These are phyloP conservation scores for Brachionus paranguensis DNA, from an alignment of 1,140 invertebrate species.

Conservation along the genomic window DNA sequence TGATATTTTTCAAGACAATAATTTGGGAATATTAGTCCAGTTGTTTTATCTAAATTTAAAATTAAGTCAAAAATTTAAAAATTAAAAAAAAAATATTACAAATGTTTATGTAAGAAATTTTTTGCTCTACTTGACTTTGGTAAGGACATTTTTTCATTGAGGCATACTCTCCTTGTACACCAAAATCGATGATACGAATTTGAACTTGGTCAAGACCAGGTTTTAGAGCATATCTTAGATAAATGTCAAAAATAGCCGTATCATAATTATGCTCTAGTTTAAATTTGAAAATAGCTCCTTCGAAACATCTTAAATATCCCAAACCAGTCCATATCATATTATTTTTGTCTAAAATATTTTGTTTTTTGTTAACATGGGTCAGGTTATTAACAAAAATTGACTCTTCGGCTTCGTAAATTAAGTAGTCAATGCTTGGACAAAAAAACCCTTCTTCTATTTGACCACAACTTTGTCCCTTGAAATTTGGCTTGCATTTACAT, in stretches of 20 bases:
- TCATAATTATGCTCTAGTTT: slow-evolving; percentile 72
- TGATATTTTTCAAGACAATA: slow-evolving; percentile 20
- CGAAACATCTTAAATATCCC: background rate
- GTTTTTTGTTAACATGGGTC: slow-evolving; percentile 43
- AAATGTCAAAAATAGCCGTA: slow-evolving; percentile 88
- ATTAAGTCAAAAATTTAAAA: no score
- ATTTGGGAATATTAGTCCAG: background rate
- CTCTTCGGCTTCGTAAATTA: slow-evolving; percentile 22
- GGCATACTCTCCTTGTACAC: background rate
- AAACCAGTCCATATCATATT: background rate
- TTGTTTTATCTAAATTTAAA: background rate
- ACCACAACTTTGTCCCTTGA: slow-evolving; percentile 82
- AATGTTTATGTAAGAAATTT: background rate
- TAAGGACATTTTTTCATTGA: background rate
- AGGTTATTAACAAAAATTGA: background rate
- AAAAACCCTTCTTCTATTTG: slow-evolving; percentile 18
- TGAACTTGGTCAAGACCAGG: background rate
- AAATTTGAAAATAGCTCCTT: background rate
- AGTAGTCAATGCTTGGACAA: background rate
- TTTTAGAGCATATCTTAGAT: slow-evolving; percentile 34
- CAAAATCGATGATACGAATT: background rate
- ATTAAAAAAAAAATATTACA: background rate
- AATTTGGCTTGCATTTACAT: slow-evolving; percentile 84
- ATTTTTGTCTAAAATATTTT: slow-evolving; percentile 42
- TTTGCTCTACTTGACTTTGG: background rate